Conservation (phyloP, 2,888 invertebrate species). For the Temnothorax rugatulus region DNA sequence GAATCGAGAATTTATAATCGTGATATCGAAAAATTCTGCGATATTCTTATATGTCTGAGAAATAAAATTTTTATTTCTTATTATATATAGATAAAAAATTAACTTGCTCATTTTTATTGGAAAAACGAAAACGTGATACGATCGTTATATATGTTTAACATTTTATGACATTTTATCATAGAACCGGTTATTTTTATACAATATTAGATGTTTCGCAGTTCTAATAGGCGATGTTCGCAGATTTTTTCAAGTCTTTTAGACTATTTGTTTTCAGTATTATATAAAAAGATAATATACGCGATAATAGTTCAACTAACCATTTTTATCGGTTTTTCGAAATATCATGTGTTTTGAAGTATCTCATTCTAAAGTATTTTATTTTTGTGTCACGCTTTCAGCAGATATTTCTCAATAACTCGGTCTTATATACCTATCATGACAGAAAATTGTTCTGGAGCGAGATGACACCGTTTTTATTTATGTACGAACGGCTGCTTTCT, state of each 20-base stretch:
- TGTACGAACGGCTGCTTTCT: conserved; percentile 32
- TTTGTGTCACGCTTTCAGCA: not conserved
- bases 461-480: conserved; percentile 38
- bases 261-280: not conserved
- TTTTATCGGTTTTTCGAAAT: not conserved
- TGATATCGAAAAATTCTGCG: not conserved
- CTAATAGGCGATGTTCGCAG: not conserved
- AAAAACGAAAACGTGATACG: not conserved
- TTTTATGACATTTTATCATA: conserved; percentile 17
- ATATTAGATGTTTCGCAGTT: not conserved
- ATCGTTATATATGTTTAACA: not conserved
- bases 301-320: not conserved
- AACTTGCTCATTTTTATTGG: not conserved
- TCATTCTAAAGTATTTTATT: not conserved
- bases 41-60: not conserved
- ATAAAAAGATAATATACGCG: not conserved
- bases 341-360: not conserved
- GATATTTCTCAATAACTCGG: not conserved
- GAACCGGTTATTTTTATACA: conserved; percentile 7
- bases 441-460: conserved; percentile 21
- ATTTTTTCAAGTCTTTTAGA: not conserved
- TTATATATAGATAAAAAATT: not conserved
- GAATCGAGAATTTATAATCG: not conserved
- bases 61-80: conserved; percentile 7
- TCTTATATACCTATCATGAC: not conserved